Conservation (phyloP, 2,888 invertebrate species). For the Platerodrilus igneus region DNA sequence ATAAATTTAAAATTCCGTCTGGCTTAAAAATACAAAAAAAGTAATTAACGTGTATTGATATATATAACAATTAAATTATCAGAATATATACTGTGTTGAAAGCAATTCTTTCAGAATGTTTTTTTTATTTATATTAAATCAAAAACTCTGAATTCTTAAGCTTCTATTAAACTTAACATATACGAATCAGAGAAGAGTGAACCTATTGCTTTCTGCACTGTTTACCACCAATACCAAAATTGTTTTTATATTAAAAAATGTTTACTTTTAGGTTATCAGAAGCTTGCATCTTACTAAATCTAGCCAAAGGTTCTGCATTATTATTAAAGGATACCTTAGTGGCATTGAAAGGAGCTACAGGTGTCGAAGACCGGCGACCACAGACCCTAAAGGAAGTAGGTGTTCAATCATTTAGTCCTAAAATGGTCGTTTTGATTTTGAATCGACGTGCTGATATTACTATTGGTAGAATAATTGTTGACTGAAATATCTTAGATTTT, state of each 20-base stretch:
- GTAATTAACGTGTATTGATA: too few relatives aligned
- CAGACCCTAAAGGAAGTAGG: conserved; percentile 56
- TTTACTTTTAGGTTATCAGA: conserved; percentile 61
- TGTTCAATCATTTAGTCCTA: conserved; percentile 52
- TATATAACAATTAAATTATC: too few relatives aligned
- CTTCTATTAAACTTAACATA: too few relatives aligned
- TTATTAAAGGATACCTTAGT: conserved; percentile 64
- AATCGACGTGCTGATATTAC: conserved; percentile 57
- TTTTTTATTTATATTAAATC: too few relatives aligned
- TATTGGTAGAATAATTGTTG: conserved; percentile 40
- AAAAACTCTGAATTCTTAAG: too few relatives aligned
- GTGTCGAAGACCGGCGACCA: conserved; percentile 47
- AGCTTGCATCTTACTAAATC: conserved; percentile 67
- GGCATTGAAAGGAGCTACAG: conserved; percentile 48
- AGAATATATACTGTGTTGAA: too few relatives aligned
- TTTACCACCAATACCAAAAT: neutral
- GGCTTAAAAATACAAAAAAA: too few relatives aligned
- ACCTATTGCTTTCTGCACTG: conserved; percentile 7
- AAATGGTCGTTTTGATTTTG: conserved; percentile 53
- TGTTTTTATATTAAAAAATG: neutral
- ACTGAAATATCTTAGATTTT: too few relatives aligned
- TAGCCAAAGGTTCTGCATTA: conserved; percentile 73
- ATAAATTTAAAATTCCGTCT: too few relatives aligned
- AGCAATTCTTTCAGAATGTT: too few relatives aligned
- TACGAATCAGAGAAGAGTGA: too few relatives aligned